Percentiles rank a stretch among this genome's conserved stretches.
phyloP scores from a whole-genome alignment of 2,113 vertebrate genomes.

The Petromus typicus region DNA sequence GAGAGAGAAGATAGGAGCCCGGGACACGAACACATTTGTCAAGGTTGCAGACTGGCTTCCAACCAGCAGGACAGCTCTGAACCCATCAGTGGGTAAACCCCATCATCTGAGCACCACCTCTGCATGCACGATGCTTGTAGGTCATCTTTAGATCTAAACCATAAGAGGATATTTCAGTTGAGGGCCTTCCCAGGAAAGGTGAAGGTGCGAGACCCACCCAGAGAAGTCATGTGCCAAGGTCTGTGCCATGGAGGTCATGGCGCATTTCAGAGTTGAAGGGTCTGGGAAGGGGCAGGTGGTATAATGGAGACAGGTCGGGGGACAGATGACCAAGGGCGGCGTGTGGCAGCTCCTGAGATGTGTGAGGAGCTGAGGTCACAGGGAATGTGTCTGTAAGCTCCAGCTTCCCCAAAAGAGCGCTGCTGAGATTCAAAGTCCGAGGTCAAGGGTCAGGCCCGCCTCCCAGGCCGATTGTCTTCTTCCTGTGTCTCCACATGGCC shows the following conservation, averaged over 20 bases:
- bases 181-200: neutral
- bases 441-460: neutral
- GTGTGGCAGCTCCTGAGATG: neutral
- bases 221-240: neutral
- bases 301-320: neutral
- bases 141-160: neutral
- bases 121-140: neutral
- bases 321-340: no score
- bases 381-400: neutral
- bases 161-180: neutral
- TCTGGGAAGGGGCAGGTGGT: neutral
- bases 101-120: neutral
- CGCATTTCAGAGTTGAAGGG: neutral
- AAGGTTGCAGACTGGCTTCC: neutral
- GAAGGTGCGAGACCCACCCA: fast-evolving
- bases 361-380: fast-evolving
- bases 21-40: neutral
- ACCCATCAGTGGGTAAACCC: neutral
- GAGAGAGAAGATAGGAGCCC: neutral
- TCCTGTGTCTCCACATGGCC: neutral
- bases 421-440: neutral
- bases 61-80: neutral
- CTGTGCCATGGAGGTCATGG: neutral
- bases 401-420: neutral
- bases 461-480: neutral